Conservation (phyloP, 2,113 vertebrate species). For the Toxotes jaculatrix region DNA sequence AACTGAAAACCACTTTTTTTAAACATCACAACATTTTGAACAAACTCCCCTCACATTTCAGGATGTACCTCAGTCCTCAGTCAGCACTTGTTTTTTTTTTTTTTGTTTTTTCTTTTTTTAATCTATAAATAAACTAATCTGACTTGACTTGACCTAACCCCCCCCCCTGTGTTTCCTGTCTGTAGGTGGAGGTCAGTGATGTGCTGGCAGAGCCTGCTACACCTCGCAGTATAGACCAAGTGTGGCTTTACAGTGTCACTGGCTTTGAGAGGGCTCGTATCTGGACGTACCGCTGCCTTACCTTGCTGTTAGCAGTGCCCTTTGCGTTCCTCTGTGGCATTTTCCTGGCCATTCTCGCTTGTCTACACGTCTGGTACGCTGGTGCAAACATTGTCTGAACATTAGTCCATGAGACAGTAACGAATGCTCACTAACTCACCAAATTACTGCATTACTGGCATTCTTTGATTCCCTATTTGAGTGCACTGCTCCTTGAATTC, state of each 20-base stretch:
- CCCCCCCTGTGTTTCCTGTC: not conserved
- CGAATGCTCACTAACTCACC: not conserved
- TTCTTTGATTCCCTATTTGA: no score
- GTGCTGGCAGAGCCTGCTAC: conserved; percentile 82
- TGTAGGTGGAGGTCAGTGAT: conserved; percentile 85
- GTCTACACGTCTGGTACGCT: conserved; percentile 86
- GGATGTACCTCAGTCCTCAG: no score
- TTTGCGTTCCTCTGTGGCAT: conserved; percentile 83
- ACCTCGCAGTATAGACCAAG: conserved; percentile 79
- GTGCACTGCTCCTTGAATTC: no score
- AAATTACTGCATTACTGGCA: no score
- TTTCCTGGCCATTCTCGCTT: conserved; percentile 82
- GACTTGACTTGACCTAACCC: not conserved
- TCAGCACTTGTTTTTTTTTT: not conserved
- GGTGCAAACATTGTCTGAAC: not conserved
- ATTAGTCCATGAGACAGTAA: not conserved
- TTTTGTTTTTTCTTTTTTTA: no score
- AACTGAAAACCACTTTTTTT: no score
- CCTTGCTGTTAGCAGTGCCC: conserved; percentile 83
- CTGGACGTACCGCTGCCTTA: conserved; percentile 85
- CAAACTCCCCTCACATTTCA: no score
- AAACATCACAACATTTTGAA: no score
- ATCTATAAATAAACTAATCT: not conserved
- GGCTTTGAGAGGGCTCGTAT: conserved; percentile 82
- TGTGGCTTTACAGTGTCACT: conserved; percentile 84